phyloP scores from a whole-genome alignment of 1,140 invertebrate genomes.

The Hylyphantes graminicola region DNA sequence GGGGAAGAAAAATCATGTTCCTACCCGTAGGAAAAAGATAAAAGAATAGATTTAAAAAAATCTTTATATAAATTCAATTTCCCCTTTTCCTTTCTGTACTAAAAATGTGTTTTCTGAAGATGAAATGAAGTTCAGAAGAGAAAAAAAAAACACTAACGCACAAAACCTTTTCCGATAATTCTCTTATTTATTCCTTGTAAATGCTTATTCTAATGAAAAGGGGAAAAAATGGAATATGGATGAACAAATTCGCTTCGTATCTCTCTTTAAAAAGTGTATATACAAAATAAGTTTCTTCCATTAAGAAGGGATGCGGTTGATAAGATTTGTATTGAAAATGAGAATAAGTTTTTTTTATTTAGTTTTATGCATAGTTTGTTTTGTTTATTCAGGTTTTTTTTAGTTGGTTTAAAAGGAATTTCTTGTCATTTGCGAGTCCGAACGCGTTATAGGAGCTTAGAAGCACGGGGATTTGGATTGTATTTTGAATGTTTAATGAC shows the following conservation, averaged over 20 bases:
- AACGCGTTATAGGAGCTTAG: too few species aligned
- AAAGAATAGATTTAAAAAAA: neutral
- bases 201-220: conserved; percentile 43
- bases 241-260: neutral
- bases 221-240: neutral
- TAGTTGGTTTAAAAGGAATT: too few species aligned
- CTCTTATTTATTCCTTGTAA: conserved; percentile 35
- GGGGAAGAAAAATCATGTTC: neutral
- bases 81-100: neutral
- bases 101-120: conserved; percentile 34
- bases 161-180: conserved; percentile 9
- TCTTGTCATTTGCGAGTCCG: too few species aligned
- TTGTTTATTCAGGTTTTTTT: neutral
- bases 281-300: too few species aligned
- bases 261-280: neutral
- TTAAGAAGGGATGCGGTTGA: neutral
- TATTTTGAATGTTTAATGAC: too few species aligned
- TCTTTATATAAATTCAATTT: conserved; percentile 28
- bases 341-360: neutral
- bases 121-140: neutral
- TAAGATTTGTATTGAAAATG: too few species aligned
- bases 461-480: too few species aligned
- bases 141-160: neutral
- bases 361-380: neutral
- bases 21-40: neutral